Conservation (phyloP, 2,797 vertebrate genomes). For the Lepilemur septentrionalis region DNA sequence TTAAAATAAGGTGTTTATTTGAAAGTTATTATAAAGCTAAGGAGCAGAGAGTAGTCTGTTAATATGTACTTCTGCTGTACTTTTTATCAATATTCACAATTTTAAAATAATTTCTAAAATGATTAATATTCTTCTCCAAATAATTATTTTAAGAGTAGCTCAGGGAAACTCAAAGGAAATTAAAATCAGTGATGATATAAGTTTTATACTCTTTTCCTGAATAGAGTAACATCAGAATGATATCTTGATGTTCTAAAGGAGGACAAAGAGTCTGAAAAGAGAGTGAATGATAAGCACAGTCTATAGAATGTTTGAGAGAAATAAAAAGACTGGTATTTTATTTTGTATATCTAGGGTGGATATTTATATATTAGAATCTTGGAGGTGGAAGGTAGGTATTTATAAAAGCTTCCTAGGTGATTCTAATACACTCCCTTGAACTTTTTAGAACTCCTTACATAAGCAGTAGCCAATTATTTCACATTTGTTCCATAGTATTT, state of each 20-base stretch:
- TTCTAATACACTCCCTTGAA: background rate
- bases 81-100: slow-evolving; percentile 1
- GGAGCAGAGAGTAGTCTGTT: background rate
- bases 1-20: background rate
- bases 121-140: background rate
- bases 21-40: background rate
- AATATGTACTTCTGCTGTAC: background rate
- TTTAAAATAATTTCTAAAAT: slow-evolving; percentile 14
- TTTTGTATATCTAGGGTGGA: background rate
- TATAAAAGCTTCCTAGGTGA: background rate
- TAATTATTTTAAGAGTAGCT: background rate
- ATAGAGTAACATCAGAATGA: background rate
- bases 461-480: background rate
- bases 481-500: background rate
- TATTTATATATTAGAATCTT: background rate
- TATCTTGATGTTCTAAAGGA: background rate
- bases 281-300: background rate
- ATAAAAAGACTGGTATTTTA: background rate
- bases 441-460: background rate
- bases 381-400: background rate
- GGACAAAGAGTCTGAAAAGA: background rate
- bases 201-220: background rate
- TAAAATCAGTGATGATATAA: background rate
- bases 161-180: background rate
- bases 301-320: background rate